Conservation (phyloP, 2,888 invertebrate genomes). For the Drosophila mimica region DNA sequence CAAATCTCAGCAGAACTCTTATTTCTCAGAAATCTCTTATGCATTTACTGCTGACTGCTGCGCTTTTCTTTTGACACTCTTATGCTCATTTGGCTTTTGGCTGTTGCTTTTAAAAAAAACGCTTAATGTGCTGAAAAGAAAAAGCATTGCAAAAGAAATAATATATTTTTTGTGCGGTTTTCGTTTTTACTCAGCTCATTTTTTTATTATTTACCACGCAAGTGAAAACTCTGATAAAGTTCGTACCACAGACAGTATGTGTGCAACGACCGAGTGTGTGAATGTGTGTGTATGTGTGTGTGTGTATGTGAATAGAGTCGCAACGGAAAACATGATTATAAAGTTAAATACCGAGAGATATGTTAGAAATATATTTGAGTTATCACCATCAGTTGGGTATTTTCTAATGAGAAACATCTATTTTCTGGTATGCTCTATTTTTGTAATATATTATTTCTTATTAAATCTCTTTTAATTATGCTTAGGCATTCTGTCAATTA, state of each 20-base stretch:
- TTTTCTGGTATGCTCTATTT: not conserved
- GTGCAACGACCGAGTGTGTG: slow-evolving; percentile 3
- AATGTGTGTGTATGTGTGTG: slow-evolving; percentile 1
- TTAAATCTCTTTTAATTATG: not conserved
- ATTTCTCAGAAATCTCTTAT: slow-evolving; percentile 34
- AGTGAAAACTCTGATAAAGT: slow-evolving; percentile 58
- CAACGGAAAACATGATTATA: slow-evolving; percentile 1
- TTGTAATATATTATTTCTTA: not conserved
- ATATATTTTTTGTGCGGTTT: slow-evolving; percentile 41
- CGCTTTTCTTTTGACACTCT: slow-evolving; percentile 26
- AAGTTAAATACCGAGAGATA: slow-evolving; percentile 3
- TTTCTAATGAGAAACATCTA: not conserved
- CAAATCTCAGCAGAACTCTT: slow-evolving; percentile 55
- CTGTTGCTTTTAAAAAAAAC: slow-evolving; percentile 47
- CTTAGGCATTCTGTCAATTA: not conserved
- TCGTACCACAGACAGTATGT: slow-evolving; percentile 19
- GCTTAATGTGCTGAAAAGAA: slow-evolving; percentile 57
- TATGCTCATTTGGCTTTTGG: slow-evolving; percentile 60
- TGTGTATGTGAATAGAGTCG: slow-evolving; percentile 11
- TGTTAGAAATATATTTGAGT: slow-evolving; percentile 1
- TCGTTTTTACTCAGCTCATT: slow-evolving; percentile 25
- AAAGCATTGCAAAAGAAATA: not conserved
- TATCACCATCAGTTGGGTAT: not conserved
- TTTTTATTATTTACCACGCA: slow-evolving; percentile 48
- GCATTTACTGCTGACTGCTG: slow-evolving; percentile 43